These are phyloP conservation scores for Pantala flavescens DNA, from an alignment of 1,140 invertebrate genomes.

Conservation along the genomic window DNA sequence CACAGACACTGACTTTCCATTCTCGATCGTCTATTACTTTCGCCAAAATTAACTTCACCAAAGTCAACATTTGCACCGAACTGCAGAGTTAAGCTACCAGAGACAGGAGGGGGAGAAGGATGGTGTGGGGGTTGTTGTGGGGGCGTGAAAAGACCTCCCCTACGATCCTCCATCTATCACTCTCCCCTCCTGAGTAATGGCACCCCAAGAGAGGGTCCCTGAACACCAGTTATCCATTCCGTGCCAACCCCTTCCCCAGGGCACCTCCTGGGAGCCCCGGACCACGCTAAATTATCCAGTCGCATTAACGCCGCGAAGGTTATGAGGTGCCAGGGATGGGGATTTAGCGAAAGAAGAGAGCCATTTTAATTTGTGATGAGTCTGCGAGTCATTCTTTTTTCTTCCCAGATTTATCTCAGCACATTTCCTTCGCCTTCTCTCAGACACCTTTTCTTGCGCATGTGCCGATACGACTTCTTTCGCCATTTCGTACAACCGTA, in stretches of 20 bases:
- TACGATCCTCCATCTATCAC: constrained; percentile 16
- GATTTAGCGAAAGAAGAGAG: not conserved
- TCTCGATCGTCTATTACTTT: too few relatives aligned
- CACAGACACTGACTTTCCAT: too few relatives aligned
- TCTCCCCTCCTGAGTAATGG: constrained; percentile 18
- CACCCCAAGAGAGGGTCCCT: constrained; percentile 16
- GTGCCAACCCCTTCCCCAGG: not conserved
- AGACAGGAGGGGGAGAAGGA: not conserved
- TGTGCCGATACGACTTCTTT: too few relatives aligned
- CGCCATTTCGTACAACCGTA: too few relatives aligned
- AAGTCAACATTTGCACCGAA: too few relatives aligned
- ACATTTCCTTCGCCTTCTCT: not conserved
- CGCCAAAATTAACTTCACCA: too few relatives aligned
- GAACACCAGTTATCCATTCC: constrained; percentile 19
- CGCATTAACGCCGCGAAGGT: constrained; percentile 15
- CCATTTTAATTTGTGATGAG: constrained; percentile 19
- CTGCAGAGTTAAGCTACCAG: not conserved
- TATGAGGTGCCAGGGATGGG: not conserved
- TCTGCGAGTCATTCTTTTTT: not conserved
- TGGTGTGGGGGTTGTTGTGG: not conserved
- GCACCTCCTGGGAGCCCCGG: not conserved
- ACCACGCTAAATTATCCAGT: constrained; percentile 17
- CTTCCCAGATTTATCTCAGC: not conserved
- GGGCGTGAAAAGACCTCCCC: not conserved
- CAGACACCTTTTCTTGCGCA: not conserved